Evolutionary conservation across 2,797 vertebrate species (phyloP).

Genomic region (Leuciscus waleckii): DNA sequence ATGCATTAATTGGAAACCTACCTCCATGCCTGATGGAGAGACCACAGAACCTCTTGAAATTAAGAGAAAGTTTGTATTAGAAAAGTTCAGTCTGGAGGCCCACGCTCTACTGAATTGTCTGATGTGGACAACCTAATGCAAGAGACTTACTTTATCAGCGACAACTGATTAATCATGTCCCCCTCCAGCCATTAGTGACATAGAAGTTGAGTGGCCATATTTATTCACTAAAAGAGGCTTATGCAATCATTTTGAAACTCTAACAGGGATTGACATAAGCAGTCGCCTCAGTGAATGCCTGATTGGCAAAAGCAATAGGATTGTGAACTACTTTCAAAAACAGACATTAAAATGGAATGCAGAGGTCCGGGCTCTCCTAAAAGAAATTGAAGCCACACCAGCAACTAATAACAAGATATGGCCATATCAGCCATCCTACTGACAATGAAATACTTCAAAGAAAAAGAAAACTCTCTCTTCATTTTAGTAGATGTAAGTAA

Average conservation of each 20-base stretch:
- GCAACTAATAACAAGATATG: neutral
- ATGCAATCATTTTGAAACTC: neutral
- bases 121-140: neutral
- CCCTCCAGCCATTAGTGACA: neutral
- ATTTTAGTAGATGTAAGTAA: neutral
- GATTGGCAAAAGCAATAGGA: neutral
- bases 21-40: neutral
- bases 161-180: slow-evolving; percentile 3
- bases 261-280: neutral
- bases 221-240: neutral
- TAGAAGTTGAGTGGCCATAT: slow-evolving; percentile 1
- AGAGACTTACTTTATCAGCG: neutral
- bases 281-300: neutral
- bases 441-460: neutral
- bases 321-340: too few species aligned
- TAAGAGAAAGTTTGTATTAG: neutral
- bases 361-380: neutral
- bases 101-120: neutral
- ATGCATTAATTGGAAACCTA: too few species aligned
- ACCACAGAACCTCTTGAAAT: neutral
- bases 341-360: neutral
- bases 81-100: neutral
- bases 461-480: neutral
- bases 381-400: neutral
- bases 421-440: neutral